Base-by-base conservation (phyloP, 2,113 vertebrate species). In the Willisornis vidua region DNA sequence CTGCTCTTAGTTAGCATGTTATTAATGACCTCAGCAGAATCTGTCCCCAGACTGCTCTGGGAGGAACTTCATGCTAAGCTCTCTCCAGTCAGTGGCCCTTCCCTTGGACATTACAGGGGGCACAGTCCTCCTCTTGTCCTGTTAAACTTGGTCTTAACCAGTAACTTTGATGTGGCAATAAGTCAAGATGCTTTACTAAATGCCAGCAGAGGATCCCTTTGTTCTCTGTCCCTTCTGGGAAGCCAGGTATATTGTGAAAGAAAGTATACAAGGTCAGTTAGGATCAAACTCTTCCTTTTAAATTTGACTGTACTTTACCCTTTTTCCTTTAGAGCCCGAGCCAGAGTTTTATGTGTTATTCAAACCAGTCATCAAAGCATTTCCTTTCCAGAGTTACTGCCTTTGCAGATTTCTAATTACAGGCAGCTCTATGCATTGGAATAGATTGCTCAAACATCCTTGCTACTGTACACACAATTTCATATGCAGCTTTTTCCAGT, bases 401-500 rank as follows among this genome's bases (percentile, higher is more conserved):
- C 78, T 89, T 73, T 92, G 58, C 59, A 94, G 86, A 66, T 90
- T 89, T 91, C 66, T 91, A 78, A 87, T 82, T 93, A 29, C 74
- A 82, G 59, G 31, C 24, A 37, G 41, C 58, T 72, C 16, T 66
- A 12, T 0, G 13, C 8, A 10, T 19, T 65, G 26, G 37, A 71
- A 73, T n/a, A 72, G 43, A 85, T 93, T 20, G 33, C 35, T 94
- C 66, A 83, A 82, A 68, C 74, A 66, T 79, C 94, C 67, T 90
- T 73, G 85, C 75, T 94, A 83, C 94, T 54, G 78, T 61, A 41
- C 59, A 11, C n/a, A 31, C 3, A 6, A 39, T 70, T 82, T 61
- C 65, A 23, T 14, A 12, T 43, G 45, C 49, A 68, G 75, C 19
- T 95, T 79, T 90, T 87, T 78, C 62, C 33, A 78, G 16, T 75